Evolutionary conservation across 2,113 vertebrate species (phyloP).

Genomic region (Crotalus helleri): DNA sequence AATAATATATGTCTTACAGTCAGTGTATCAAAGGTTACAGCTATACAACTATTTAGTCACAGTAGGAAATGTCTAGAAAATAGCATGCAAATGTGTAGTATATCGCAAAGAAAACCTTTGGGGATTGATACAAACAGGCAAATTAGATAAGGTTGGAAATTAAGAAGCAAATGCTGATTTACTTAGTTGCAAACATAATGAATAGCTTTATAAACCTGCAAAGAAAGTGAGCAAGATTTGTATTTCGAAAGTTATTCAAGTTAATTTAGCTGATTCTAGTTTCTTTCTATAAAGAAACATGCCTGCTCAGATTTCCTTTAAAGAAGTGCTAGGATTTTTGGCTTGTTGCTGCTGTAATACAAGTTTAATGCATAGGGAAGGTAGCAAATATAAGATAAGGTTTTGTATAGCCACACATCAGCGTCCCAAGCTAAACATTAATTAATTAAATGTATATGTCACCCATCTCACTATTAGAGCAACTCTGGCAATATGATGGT

Average conservation of each 20-base stretch:
- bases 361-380: not conserved
- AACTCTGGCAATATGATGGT: not conserved
- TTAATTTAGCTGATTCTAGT: not conserved
- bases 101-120: not conserved
- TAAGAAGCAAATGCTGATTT: not conserved
- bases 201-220: not conserved
- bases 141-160: slow-evolving; percentile 7
- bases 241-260: not conserved
- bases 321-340: not conserved
- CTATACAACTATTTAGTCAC: slow-evolving; percentile 78
- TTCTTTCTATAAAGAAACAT: not conserved
- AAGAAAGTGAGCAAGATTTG: not conserved
- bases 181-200: not conserved
- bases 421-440: not conserved
- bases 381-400: not conserved
- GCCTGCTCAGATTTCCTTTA: not conserved
- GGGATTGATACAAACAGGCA: not conserved
- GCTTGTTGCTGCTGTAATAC: not conserved
- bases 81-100: slow-evolving; percentile 59
- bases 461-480: not conserved
- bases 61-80: slow-evolving; percentile 78
- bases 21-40: slow-evolving; percentile 42
- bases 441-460: not conserved
- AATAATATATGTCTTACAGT: slow-evolving; percentile 22
- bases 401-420: not conserved